phyloP scores from a whole-genome alignment of 1,140 invertebrate species.

The Colletes gigas region DNA sequence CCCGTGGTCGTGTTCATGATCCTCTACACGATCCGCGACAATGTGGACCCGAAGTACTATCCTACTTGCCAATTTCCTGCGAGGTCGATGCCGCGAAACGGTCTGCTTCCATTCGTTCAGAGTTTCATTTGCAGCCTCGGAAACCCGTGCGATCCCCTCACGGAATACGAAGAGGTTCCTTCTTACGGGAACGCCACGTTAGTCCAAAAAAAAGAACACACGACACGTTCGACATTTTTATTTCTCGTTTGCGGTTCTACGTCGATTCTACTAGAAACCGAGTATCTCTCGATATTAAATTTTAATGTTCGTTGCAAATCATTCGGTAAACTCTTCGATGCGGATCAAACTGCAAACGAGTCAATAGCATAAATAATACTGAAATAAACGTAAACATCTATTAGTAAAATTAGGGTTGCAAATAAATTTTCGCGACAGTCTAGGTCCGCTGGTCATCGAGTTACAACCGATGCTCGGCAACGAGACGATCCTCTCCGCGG shows the following conservation, averaged over 20 bases:
- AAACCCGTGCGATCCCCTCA: slow-evolving; percentile 83
- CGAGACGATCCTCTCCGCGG: slow-evolving; percentile 78
- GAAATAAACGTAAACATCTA: too few relatives aligned
- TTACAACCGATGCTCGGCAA: slow-evolving; percentile 80
- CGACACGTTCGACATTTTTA: background rate
- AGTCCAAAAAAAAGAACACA: slow-evolving; percentile 59
- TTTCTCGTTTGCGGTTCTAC: background rate
- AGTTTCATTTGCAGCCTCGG: slow-evolving; percentile 85
- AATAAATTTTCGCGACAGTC: slow-evolving; percentile 57
- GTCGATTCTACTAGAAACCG: background rate
- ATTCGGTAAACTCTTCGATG: too few relatives aligned
- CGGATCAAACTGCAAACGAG: too few relatives aligned
- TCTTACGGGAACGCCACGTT: slow-evolving; percentile 84
- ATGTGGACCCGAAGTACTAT: slow-evolving; percentile 81
- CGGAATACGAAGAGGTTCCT: slow-evolving; percentile 84
- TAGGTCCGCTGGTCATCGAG: slow-evolving; percentile 78
- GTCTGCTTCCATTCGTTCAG: slow-evolving; percentile 84
- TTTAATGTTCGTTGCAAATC: background rate
- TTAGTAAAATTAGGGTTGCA: background rate
- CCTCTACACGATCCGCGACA: slow-evolving; percentile 81
- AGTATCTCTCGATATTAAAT: background rate
- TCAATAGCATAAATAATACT: too few relatives aligned
- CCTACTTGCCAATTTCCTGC: slow-evolving; percentile 84
- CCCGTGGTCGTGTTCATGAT: slow-evolving; percentile 80
- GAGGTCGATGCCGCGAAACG: slow-evolving; percentile 83